Conservation (phyloP, 2,888 invertebrate species). For the Nowickia ferox region DNA sequence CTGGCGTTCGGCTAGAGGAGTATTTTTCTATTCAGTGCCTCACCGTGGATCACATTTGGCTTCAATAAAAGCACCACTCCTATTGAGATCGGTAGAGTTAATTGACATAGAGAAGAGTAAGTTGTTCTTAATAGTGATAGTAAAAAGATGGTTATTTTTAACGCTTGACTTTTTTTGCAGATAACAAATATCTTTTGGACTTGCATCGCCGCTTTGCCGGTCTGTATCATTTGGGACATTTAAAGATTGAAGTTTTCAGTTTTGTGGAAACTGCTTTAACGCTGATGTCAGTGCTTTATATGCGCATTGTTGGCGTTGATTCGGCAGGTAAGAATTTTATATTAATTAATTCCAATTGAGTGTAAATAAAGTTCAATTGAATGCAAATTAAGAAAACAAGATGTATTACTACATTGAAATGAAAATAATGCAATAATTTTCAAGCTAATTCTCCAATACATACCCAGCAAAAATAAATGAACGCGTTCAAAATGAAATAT, state of each 20-base stretch:
- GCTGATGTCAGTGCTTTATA: constrained; percentile 89
- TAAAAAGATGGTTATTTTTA: neutral
- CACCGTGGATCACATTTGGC: constrained; percentile 92
- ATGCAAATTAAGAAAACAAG: no score
- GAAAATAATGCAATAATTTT: no score
- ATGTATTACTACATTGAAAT: no score
- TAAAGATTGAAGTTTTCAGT: constrained; percentile 86
- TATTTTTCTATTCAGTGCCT: constrained; percentile 94
- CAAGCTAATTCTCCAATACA: no score
- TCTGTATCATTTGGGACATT: constrained; percentile 84
- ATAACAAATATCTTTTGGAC: constrained; percentile 87
- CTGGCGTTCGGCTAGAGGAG: constrained; percentile 86
- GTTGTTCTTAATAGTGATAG: constrained; percentile 63
- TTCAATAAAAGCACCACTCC: constrained; percentile 88
- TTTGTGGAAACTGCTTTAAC: constrained; percentile 91
- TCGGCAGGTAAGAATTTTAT: constrained; percentile 87
- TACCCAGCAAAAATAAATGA: no score
- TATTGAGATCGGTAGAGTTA: constrained; percentile 90
- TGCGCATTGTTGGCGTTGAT: constrained; percentile 90
- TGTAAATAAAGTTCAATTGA: no score
- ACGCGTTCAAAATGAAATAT: no score
- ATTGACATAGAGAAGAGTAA: constrained; percentile 91
- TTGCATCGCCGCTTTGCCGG: constrained; percentile 87
- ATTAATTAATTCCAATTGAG: neutral
- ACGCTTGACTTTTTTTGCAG: constrained; percentile 82